Evolutionary conservation across 1,140 invertebrate genomes (phyloP), one percentile per base, ranked within the genome.

Genomic region (Pseudomyrmex cubaensis): DNA sequence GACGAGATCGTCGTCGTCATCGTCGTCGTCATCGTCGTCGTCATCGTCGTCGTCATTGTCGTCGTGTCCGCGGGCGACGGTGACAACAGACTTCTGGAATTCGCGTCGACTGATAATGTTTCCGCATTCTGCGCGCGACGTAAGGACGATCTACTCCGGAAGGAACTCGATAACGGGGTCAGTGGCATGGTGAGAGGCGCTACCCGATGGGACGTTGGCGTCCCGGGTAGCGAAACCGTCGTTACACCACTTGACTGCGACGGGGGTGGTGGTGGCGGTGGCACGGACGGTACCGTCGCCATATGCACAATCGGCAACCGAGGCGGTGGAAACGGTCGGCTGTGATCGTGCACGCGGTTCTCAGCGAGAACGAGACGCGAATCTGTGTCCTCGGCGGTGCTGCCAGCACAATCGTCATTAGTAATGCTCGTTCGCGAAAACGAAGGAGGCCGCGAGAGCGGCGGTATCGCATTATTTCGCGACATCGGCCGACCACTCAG

Each of bases 121-220:
- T 87, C 86, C 13, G 57, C 61, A 57, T 85, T 85, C 4, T 74
- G 66, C 22, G 75, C 17, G 15, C 72, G 82, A 69, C 74, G 75
- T 76, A 89, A 84, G 59, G 90, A 90, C 46, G 89, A 85, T 15
- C 88, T 88, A 59, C 88, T 91, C 3, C 91, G 64, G 66, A 91
- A 91, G 35, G 90, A 90, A 52, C 69, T 86, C 22, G 91, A 91
- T 13, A 93, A 85, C 1, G 92, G 92, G 0, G 92, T 92, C 5
- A 94, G 80, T 12, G 93, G 94, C 84, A 93, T 92, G 44, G 91
- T 94, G 78, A 92, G 87, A 76, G 95, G 94, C 77, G 93, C 86
- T 12, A 64, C 64, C 0, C 73, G 57, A 35, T 44, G 10, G 7
- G 12, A 46, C 52, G 90, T 52, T 74, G 89, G 87, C 13, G 88